phyloP scores from a whole-genome alignment of 1,140 invertebrate species.

The Cyclargus thomasi region DNA sequence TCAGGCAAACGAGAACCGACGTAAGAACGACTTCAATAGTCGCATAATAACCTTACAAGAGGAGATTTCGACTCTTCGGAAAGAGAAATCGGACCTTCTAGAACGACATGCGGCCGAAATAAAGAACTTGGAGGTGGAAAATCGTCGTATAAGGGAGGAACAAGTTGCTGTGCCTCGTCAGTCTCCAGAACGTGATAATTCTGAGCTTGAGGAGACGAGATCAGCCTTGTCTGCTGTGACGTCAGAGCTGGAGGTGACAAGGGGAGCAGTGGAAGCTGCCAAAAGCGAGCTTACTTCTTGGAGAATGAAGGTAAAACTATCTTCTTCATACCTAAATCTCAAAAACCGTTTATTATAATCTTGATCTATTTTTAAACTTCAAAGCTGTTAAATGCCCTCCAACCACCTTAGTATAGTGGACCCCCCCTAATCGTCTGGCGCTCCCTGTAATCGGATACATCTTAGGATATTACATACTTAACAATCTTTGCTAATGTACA shows the following conservation, averaged over 20 bases:
- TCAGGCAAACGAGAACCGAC: constrained; percentile 53
- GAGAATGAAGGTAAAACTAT: constrained; percentile 33
- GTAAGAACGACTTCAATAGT: constrained; percentile 42
- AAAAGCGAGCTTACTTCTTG: constrained; percentile 43
- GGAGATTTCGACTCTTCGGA: constrained; percentile 49
- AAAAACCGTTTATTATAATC: too few species aligned
- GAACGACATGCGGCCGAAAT: constrained; percentile 48
- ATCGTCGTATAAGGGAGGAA: constrained; percentile 52
- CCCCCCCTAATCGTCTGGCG: too few species aligned
- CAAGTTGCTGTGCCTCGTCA: constrained; percentile 35
- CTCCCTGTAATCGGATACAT: too few species aligned
- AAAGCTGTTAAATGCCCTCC: too few species aligned
- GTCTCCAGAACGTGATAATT: constrained; percentile 48
- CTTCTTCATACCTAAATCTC: too few species aligned
- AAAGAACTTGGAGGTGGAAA: constrained; percentile 48
- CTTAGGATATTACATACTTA: too few species aligned
- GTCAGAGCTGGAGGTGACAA: constrained; percentile 42
- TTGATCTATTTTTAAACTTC: too few species aligned
- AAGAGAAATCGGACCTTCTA: constrained; percentile 42
- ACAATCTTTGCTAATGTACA: too few species aligned
- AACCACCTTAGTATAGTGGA: too few species aligned
- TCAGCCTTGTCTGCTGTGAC: constrained; percentile 35
- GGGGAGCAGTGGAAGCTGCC: constrained; percentile 47
- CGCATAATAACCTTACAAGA: constrained; percentile 53
- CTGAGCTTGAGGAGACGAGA: constrained; percentile 52